Base-by-base conservation (phyloP, 2,888 invertebrate genomes). In the Pseudeuparius sepicola region DNA sequence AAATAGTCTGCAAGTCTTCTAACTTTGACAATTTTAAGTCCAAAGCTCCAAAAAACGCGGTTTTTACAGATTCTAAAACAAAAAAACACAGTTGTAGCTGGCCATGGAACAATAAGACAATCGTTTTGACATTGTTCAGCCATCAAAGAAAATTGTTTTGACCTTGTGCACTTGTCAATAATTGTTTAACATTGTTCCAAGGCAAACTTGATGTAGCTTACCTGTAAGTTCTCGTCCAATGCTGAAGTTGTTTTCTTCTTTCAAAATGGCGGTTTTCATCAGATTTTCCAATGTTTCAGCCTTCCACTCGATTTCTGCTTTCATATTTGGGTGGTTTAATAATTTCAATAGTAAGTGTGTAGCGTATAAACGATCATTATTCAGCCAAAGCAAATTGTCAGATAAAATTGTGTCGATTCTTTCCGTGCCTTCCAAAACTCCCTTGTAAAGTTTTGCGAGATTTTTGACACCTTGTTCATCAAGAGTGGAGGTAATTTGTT, bases 21-120 rank as follows among this genome's bases (percentile, higher is more conserved):
- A 83, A 65, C 51, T 73, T 78, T 2, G 73, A 65, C 41, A 78
- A 65, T 46, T 75, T 75, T n/a, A 74, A 67, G 43, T 81, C 77
- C 42, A 84, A 64, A 34, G 78, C 75, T 14, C 74, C 67, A 52
- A 74, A 83, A 53, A 84, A 83, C 46, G 75, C 72, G 5, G 74
- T 69, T 52, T 75, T 78, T 41, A 80, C 68, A 36, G 75, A 66
- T 42, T 66, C 75, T 69, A 66, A 48, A 54, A 67, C 55, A 17
- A 55, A 54, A 37, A 40, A 10, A 39, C 25, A 36, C 28, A 26
- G 20, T 24, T 20, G 11, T 9, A 16, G 25, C n/a, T n/a, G n/a
- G n/a, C n/a, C n/a, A n/a, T n/a, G n/a, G n/a, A n/a, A n/a, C n/a
- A n/a, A n/a, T n/a, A n/a, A n/a, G n/a, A n/a, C n/a, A n/a, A n/a